Evolutionary conservation across 2,113 vertebrate genomes (phyloP).

Genomic region (Callopanchax toddi): DNA sequence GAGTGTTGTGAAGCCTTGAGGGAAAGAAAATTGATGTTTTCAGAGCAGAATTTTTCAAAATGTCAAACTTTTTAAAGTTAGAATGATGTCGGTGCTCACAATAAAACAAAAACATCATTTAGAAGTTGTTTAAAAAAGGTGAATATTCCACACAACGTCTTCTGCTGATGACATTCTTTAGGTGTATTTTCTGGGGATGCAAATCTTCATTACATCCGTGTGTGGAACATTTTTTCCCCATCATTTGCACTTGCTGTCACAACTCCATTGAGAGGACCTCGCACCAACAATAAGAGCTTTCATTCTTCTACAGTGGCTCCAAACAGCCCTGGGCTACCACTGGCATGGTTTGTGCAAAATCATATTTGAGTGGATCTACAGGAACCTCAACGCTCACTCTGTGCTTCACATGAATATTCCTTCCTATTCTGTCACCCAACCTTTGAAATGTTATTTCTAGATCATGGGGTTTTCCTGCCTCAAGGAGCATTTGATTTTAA

Average conservation of each 20-base stretch:
- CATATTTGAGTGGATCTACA: constrained; percentile 51
- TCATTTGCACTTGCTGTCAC: constrained; percentile 46
- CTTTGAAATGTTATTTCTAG: constrained; percentile 58
- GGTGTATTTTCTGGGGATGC: constrained; percentile 6
- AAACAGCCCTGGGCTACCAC: constrained; percentile 56
- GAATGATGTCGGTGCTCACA: too few relatives aligned
- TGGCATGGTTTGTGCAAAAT: constrained; percentile 55
- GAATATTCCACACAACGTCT: background rate
- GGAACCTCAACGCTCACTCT: constrained; percentile 7
- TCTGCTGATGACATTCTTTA: constrained; percentile 12
- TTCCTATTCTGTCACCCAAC: constrained; percentile 30
- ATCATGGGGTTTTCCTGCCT: constrained; percentile 37
- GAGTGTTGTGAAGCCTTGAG: constrained; percentile 13
- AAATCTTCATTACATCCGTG: constrained; percentile 28
- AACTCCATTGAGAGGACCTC: constrained; percentile 47
- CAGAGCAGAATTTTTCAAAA: background rate
- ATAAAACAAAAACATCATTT: too few relatives aligned
- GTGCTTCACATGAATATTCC: constrained; percentile 46
- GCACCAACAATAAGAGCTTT: constrained; percentile 60
- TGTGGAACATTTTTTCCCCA: constrained; percentile 33
- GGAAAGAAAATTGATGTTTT: constrained; percentile 10
- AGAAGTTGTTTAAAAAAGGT: too few relatives aligned
- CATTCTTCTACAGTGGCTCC: constrained; percentile 49
- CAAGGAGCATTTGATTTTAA: constrained; percentile 28
- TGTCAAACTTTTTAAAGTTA: too few relatives aligned